Conservation (phyloP, 2,113 vertebrate species). For the Aphyosemion australe region DNA sequence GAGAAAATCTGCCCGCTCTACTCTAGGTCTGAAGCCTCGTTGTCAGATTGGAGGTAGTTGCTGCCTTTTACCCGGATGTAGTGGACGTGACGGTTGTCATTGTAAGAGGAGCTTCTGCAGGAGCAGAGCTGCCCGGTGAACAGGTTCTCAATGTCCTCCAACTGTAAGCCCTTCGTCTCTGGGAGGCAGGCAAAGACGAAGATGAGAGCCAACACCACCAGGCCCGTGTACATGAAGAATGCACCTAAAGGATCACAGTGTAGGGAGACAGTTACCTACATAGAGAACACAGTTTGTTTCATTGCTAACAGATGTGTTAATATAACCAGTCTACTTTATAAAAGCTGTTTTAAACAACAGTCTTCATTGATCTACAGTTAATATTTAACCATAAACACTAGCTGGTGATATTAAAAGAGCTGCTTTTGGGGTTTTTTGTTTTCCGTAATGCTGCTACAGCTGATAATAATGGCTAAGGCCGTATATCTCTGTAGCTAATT, state of each 20-base stretch:
- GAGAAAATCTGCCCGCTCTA: constrained; percentile 60
- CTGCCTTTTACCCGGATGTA: constrained; percentile 95
- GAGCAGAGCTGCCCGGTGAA: constrained; percentile 89
- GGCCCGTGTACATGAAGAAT: constrained; percentile 92
- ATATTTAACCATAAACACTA: too few species aligned
- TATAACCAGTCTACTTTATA: too few species aligned
- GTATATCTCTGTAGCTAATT: too few species aligned
- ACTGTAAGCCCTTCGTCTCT: constrained; percentile 91
- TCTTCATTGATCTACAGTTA: too few species aligned
- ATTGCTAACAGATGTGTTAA: too few species aligned
- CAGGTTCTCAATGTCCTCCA: constrained; percentile 94
- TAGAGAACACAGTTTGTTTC: too few species aligned
- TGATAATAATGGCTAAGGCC: too few species aligned
- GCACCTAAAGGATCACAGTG: constrained; percentile 79
- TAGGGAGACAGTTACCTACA: too few species aligned
- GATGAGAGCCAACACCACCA: constrained; percentile 87
- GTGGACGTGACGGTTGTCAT: constrained; percentile 80
- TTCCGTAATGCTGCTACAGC: too few species aligned
- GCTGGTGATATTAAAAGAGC: too few species aligned
- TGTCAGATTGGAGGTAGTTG: constrained; percentile 89
- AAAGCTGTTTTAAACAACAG: too few species aligned
- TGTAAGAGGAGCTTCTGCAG: constrained; percentile 81
- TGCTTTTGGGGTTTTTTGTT: too few species aligned
- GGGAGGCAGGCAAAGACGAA: constrained; percentile 92
- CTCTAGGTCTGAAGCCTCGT: constrained; percentile 89